Percentiles rank a stretch among this genome's conserved stretches.
Conservation (phyloP, 2,888 invertebrate species). For the Cataglyphis livida region DNA sequence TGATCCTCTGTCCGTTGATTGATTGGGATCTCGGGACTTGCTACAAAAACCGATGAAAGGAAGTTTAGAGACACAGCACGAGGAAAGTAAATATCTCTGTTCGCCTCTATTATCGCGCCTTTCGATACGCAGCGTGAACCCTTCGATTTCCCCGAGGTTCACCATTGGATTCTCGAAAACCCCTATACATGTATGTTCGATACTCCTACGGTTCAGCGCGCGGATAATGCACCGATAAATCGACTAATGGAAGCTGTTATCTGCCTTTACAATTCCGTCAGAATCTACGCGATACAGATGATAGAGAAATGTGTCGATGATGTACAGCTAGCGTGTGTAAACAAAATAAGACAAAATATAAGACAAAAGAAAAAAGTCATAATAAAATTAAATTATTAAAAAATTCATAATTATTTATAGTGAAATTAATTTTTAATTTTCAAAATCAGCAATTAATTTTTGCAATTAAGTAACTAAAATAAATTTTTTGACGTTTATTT, state of each 20-base stretch:
- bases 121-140: slow-evolving; percentile 57
- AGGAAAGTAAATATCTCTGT: slow-evolving; percentile 65
- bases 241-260: slow-evolving; percentile 12
- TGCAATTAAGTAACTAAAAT: neutral
- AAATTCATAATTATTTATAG: neutral
- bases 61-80: slow-evolving; percentile 57
- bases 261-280: slow-evolving; percentile 19
- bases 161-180: neutral
- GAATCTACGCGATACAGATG: neutral
- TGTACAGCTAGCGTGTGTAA: neutral
- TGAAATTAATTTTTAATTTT: neutral
- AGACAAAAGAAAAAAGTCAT: neutral
- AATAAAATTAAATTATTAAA: neutral
- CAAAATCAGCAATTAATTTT: neutral
- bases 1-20: slow-evolving; percentile 31
- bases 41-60: slow-evolving; percentile 49
- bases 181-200: neutral
- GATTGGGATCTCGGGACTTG: slow-evolving; percentile 33
- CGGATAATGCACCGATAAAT: slow-evolving; percentile 40
- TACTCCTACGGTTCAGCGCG: neutral
- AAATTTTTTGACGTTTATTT: neutral
- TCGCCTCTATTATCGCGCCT: slow-evolving; percentile 51
- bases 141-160: slow-evolving; percentile 38
- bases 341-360: neutral
- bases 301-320: neutral